A percentile compares a stretch with the other conserved stretches of the same genome.
phyloP scores from a whole-genome alignment of 2,113 vertebrate species.

The Lycocorax pyrrhopterus region DNA sequence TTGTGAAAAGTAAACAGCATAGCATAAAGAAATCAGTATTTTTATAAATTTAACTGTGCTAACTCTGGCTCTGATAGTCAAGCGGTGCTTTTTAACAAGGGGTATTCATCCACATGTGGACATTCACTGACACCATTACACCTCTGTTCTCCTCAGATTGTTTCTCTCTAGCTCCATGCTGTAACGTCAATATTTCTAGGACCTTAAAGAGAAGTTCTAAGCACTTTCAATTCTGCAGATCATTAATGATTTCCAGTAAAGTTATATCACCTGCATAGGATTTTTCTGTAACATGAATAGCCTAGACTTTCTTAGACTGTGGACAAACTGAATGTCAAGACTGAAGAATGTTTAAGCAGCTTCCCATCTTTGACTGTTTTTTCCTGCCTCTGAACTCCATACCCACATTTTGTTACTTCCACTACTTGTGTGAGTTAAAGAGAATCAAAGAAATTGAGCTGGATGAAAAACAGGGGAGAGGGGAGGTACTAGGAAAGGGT shows the following conservation, averaged over 20 bases:
- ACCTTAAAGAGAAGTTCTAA: neutral
- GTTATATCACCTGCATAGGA: neutral
- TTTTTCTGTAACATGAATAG: neutral
- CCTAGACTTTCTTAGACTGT: neutral
- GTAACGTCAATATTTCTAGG: rapidly evolving
- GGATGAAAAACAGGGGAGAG: neutral
- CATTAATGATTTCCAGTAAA: neutral
- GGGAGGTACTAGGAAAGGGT: neutral
- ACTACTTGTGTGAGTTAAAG: neutral
- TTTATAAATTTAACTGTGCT: neutral
- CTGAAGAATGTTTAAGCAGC: neutral
- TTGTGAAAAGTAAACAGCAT: neutral
- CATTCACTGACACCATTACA: neutral
- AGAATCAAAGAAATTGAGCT: neutral
- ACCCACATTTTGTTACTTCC: neutral
- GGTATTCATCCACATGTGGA: neutral
- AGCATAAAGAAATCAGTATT: neutral
- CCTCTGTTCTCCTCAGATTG: neutral
- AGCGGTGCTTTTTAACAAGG: neutral
- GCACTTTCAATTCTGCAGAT: neutral
- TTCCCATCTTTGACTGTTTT: neutral
- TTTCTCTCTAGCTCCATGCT: neutral
- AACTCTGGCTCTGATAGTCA: neutral
- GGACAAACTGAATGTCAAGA: neutral
- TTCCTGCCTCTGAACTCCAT: neutral